Conservation (phyloP, 2,113 vertebrate genomes). For the Condylura cristata region DNA sequence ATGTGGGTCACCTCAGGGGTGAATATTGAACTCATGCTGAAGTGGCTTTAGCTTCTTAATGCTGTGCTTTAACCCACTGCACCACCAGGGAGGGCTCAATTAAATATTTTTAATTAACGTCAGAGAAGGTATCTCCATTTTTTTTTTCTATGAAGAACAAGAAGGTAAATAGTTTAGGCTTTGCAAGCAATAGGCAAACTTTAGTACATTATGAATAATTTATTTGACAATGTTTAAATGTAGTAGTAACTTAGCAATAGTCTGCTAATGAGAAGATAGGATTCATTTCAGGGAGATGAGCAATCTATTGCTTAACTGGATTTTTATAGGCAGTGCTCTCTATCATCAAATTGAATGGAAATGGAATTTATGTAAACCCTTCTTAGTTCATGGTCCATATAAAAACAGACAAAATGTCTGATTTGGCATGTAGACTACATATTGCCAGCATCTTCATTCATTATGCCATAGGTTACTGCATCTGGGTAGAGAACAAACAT, state of each 20-base stretch:
- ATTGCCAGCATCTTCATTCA: background rate
- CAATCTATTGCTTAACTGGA: background rate
- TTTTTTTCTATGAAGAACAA: background rate
- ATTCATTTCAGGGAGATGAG: fast-evolving
- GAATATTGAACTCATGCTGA: no score
- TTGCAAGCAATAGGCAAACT: background rate
- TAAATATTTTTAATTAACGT: background rate
- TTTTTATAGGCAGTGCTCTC: background rate
- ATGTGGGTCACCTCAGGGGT: no score
- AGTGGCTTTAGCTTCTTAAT: no score
- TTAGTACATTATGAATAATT: background rate
- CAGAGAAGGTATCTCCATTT: background rate
- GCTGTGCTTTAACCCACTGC: no score
- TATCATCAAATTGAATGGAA: background rate
- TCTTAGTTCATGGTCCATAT: background rate
- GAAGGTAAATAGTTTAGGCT: background rate
- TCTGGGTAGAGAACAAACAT: background rate
- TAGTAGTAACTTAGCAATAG: background rate
- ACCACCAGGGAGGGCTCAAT: no score
- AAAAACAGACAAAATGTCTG: background rate
- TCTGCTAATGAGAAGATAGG: background rate
- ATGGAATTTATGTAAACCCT: background rate
- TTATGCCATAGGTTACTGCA: background rate
- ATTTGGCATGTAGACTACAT: background rate
- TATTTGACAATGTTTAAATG: background rate